A percentile compares a stretch with the other conserved stretches of the same genome.
These are phyloP conservation scores for Mimas tiliae DNA, from an alignment of 2,888 invertebrate species.

Conservation along the genomic window DNA sequence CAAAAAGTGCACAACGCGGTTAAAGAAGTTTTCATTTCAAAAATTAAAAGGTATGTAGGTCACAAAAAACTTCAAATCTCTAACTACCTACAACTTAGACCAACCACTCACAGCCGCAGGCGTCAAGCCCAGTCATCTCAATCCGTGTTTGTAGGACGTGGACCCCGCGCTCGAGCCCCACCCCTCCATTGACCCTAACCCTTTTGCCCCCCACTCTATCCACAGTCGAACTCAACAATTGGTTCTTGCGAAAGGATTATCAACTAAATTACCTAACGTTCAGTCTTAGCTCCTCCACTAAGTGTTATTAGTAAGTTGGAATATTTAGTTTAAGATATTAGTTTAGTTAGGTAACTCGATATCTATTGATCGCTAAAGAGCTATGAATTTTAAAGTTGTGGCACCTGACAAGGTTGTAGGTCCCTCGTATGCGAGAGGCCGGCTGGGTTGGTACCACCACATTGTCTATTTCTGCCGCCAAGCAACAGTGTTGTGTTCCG, in stretches of 20 bases:
- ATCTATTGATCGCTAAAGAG: no score
- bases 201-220: conserved; percentile 5
- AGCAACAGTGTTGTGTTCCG: no score
- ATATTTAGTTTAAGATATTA: conserved; percentile 2
- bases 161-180: conserved; percentile 33
- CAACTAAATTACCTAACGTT: conserved; percentile 12
- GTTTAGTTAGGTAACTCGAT: not conserved
- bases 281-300: not conserved
- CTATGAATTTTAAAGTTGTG: no score
- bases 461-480: no score
- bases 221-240: conserved; percentile 17
- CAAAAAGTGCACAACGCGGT: no score
- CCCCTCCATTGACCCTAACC: conserved; percentile 33
- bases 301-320: conserved; percentile 6
- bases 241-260: conserved; percentile 6
- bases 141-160: conserved; percentile 65
- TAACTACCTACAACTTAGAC: conserved; percentile 38
- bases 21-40: no score
- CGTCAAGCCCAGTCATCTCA: conserved; percentile 67
- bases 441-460: no score
- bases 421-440: no score
- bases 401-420: no score
- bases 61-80: conserved; percentile 8
- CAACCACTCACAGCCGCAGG: conserved; percentile 48
- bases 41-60: no score